Evolutionary conservation across 2,113 vertebrate genomes (phyloP).

Genomic region (Indicator indicator): DNA sequence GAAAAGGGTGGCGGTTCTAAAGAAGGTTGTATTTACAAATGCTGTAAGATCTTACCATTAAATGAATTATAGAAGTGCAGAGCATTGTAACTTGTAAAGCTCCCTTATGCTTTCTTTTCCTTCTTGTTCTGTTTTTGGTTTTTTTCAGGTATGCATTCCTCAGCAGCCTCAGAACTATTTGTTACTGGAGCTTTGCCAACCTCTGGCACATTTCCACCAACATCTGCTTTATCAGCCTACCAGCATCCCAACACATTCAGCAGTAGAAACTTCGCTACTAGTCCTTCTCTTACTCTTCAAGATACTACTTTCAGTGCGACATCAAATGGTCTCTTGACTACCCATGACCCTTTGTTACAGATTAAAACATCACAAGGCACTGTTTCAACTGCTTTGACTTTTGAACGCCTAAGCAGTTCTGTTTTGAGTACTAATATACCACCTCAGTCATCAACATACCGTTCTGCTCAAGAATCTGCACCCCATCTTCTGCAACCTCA

Average conservation of each 20-base stretch:
- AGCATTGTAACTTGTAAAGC: neutral
- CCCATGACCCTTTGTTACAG: constrained; percentile 90
- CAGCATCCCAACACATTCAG: constrained; percentile 92
- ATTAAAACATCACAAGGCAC: constrained; percentile 91
- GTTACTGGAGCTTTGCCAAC: constrained; percentile 92
- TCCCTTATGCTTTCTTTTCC: constrained; percentile 31
- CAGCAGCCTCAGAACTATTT: constrained; percentile 89
- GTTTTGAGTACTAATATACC: constrained; percentile 86
- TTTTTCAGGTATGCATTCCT: constrained; percentile 89
- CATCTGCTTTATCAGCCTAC: constrained; percentile 88
- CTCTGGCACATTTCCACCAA: constrained; percentile 90
- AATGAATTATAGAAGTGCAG: neutral
- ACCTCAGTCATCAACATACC: constrained; percentile 96
- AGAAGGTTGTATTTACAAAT: neutral
- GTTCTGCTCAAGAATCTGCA: constrained; percentile 97
- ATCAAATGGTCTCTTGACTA: constrained; percentile 89
- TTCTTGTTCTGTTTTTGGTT: constrained; percentile 70
- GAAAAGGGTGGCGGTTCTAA: neutral
- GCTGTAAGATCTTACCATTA: neutral
- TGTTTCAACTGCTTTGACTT: constrained; percentile 88
- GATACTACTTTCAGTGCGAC: constrained; percentile 91
- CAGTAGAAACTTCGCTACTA: constrained; percentile 88
- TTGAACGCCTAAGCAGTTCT: constrained; percentile 88
- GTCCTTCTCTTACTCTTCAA: constrained; percentile 88
- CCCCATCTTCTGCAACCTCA: constrained; percentile 97